phyloP scores from a whole-genome alignment of 1,140 invertebrate genomes.

The Listronotus bonariensis region DNA sequence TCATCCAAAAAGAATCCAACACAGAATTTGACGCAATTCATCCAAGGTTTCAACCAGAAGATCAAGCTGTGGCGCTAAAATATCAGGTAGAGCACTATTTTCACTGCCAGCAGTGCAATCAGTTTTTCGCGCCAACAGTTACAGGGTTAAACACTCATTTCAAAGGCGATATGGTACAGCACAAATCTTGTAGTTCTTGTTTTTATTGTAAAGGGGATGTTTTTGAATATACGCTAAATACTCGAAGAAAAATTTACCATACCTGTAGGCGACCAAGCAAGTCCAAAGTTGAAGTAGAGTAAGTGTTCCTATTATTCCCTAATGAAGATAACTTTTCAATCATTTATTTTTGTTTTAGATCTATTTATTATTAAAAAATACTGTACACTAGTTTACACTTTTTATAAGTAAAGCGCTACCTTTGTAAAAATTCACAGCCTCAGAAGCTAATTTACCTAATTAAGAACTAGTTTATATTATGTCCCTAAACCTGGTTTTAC shows the following conservation, averaged over 20 bases:
- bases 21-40: constrained; percentile 47
- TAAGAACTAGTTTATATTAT: no score
- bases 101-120: constrained; percentile 42
- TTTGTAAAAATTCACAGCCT: no score
- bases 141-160: constrained; percentile 44
- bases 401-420: no score
- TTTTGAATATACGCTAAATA: constrained; percentile 43
- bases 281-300: background rate
- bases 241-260: constrained; percentile 40
- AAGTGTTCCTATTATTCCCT: background rate
- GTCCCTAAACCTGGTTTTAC: no score
- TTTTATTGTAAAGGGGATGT: constrained; percentile 46
- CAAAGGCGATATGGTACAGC: constrained; percentile 38
- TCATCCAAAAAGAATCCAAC: constrained; percentile 23
- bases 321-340: no score
- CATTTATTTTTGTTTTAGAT: no score
- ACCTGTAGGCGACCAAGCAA: constrained; percentile 32
- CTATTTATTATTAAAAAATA: no score
- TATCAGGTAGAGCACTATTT: constrained; percentile 43
- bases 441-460: no score
- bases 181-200: constrained; percentile 42
- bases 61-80: constrained; percentile 32
- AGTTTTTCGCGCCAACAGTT: constrained; percentile 44
- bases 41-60: constrained; percentile 45
- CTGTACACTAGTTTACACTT: no score